Percentiles rank a stretch among this genome's conserved stretches.
These are phyloP conservation scores for Ylistrum balloti DNA, from an alignment of 1,140 invertebrate species.

Conservation along the genomic window DNA sequence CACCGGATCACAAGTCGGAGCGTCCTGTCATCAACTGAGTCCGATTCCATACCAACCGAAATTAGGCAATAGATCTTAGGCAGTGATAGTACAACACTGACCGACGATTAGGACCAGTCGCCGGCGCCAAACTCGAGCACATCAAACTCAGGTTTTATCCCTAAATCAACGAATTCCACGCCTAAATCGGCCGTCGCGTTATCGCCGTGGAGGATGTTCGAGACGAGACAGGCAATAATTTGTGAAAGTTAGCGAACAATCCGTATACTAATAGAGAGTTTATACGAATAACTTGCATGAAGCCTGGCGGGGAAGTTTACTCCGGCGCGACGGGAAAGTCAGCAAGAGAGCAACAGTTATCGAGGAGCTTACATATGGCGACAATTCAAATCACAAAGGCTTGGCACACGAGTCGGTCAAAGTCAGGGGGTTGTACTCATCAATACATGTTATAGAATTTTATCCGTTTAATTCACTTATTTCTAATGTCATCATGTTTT, in stretches of 20 bases:
- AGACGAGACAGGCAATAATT: constrained; percentile 50
- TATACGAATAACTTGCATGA: neutral
- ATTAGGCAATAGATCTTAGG: constrained; percentile 44
- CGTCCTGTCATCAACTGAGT: neutral
- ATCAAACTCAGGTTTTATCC: constrained; percentile 52
- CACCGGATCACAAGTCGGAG: neutral
- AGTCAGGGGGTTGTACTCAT: neutral
- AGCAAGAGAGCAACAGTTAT: neutral
- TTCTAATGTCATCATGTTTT: neutral
- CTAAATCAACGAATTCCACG: constrained; percentile 53
- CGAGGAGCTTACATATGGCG: neutral
- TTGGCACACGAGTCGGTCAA: neutral
- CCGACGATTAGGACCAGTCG: neutral
- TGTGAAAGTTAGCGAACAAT: constrained; percentile 56
- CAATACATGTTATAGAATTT: neutral
- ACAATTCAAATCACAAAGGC: constrained; percentile 27
- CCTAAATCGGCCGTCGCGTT: constrained; percentile 41
- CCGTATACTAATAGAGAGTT: constrained; percentile 63
- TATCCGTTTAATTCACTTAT: neutral
- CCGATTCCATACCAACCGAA: constrained; percentile 7
- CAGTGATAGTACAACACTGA: constrained; percentile 49
- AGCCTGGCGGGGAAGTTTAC: neutral
- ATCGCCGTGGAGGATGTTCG: neutral
- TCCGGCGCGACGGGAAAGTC: neutral
- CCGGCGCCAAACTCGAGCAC: constrained; percentile 50